Evolutionary conservation across 2,888 invertebrate species (phyloP), one percentile per base, ranked within the genome.

Genomic region (Andrena camellia): DNA sequence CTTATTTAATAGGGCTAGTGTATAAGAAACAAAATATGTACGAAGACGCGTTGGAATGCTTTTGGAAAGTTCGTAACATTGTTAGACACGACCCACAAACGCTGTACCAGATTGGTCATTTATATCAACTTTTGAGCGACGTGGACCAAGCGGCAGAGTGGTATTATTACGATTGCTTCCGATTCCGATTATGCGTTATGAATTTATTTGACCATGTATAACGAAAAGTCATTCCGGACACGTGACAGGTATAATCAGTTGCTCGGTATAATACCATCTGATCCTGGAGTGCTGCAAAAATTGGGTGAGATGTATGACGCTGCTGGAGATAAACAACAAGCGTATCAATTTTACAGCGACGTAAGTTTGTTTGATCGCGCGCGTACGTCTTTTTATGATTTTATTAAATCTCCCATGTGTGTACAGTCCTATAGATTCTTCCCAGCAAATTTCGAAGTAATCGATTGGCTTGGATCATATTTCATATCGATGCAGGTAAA

Each of bases 271-370:
- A 96, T 97, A 29, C 97, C 99, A 0, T 97, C 98, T 90, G 99
- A 99, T 94, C 97, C 98, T 0, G 97, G 97, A 57, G 96, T 99
- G 66, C 96, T 99, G 66, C 97, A 97, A 90, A 97, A 98, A 92
- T 95, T 99, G 74, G 99, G 99, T 0, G 97, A 97, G 91, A 96
- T 99, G 90, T 98, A 98, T 93, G 98, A 98, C 91, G 96, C 96
- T 79, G 96, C 97, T 91, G 98, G 98, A 2, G 99, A 99, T 94
- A 97, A 98, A 88, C 97, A 98, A 90, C 97, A 97, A 93, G 98
- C 98, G 0, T 97, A 97, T 94, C 97, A 97, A 91, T 97, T 97
- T 94, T 96, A 97, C 91, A 96, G 96, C 91, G 97, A 98, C 93
- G 97, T 97, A 94, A 94, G 95, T 90, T 90, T 63, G 4, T 52